A percentile compares a stretch with the other conserved stretches of the same genome.
phyloP scores from a whole-genome alignment of 2,888 invertebrate species.

The Andrena hattorfiana region DNA sequence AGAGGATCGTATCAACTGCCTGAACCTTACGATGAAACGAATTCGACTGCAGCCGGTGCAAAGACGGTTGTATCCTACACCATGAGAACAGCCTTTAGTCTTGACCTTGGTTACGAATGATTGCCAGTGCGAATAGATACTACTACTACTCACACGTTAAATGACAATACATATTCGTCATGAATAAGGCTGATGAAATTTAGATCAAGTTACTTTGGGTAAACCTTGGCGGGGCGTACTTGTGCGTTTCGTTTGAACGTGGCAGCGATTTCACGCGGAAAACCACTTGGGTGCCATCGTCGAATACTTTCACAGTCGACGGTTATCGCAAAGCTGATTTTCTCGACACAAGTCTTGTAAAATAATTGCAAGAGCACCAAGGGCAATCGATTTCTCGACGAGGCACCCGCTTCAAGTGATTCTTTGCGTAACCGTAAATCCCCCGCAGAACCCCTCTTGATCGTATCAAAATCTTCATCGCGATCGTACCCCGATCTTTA shows the following conservation, averaged over 20 bases:
- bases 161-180: too few species aligned
- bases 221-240: too few species aligned
- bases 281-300: too few species aligned
- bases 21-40: slow-evolving; percentile 12
- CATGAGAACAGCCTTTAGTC: slow-evolving; percentile 1
- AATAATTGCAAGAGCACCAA: background rate
- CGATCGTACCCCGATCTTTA: slow-evolving; percentile 41
- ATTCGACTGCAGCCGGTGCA: background rate
- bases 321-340: background rate
- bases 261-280: too few species aligned
- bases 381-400: background rate
- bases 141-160: background rate
- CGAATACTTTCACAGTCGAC: background rate
- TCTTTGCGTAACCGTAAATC: background rate
- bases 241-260: too few species aligned
- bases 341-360: background rate
- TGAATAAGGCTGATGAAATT: too few species aligned
- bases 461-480: background rate
- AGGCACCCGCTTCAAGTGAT: background rate
- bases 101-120: slow-evolving; percentile 11
- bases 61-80: background rate
- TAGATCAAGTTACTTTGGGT: too few species aligned
- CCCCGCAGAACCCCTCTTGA: background rate
- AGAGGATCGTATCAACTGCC: background rate
- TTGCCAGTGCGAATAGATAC: slow-evolving; percentile 8